A percentile compares a stretch with the other conserved stretches of the same genome.
These are phyloP conservation scores for Dasypus novemcinctus DNA, from an alignment of 2,113 vertebrate genomes.

Conservation along the genomic window DNA sequence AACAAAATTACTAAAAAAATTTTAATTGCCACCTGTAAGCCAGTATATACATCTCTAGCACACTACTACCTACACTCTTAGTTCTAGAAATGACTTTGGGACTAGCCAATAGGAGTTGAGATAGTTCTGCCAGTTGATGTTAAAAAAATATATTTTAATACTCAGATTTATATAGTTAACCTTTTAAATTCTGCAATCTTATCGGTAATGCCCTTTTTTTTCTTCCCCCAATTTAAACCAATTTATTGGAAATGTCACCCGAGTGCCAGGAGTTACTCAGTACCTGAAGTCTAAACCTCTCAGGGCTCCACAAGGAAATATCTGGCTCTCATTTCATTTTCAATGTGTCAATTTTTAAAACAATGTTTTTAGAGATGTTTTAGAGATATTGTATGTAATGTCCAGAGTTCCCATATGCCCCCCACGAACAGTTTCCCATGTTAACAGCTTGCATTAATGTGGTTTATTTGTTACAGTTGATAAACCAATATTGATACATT, in stretches of 20 bases:
- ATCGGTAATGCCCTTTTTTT: background rate
- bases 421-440: too few relatives aligned
- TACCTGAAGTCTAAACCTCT: background rate
- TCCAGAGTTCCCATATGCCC: too few relatives aligned
- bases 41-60: background rate
- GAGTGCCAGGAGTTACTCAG: background rate
- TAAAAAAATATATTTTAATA: background rate
- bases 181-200: background rate
- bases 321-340: background rate
- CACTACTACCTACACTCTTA: background rate
- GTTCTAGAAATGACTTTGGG: background rate
- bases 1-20: conserved; percentile 3
- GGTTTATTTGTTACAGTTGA: too few relatives aligned
- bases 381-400: too few relatives aligned
- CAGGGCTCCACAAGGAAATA: background rate
- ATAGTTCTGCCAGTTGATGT: conserved; percentile 7
- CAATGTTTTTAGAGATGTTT: too few relatives aligned
- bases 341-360: too few relatives aligned
- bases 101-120: background rate
- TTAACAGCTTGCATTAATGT: too few relatives aligned
- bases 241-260: accelerated
- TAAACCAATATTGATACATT: too few relatives aligned
- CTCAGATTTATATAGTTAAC: background rate
- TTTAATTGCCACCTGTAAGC: background rate
- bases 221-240: background rate